These are phyloP conservation scores for Alauda arvensis DNA, from an alignment of 2,797 vertebrate genomes.

Conservation along the genomic window DNA sequence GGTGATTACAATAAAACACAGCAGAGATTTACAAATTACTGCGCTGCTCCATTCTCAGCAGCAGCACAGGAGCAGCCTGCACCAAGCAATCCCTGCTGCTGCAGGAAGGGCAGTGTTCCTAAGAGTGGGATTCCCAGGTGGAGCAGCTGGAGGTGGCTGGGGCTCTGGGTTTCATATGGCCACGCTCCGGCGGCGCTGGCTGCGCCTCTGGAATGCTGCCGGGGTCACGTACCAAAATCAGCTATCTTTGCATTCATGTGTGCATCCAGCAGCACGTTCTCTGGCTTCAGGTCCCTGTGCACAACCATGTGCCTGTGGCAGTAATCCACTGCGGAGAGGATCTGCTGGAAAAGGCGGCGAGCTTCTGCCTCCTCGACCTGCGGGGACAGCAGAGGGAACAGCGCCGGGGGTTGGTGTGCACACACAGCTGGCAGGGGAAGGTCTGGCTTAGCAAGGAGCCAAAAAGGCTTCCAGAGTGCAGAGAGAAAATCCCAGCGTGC, in stretches of 20 bases:
- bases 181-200: constrained; percentile 1
- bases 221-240: constrained; percentile 87
- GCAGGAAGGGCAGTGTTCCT: background rate
- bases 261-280: constrained; percentile 94
- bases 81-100: background rate
- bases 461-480: background rate
- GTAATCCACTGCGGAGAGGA: constrained; percentile 96
- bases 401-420: background rate
- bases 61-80: background rate
- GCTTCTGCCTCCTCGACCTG: constrained; percentile 94
- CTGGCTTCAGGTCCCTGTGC: constrained; percentile 96
- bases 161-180: background rate
- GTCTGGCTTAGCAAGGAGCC: background rate
- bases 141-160: background rate
- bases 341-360: constrained; percentile 95
- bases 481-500: background rate
- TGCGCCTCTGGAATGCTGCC: constrained; percentile 26
- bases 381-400: background rate
- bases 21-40: background rate
- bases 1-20: background rate
- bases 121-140: background rate
- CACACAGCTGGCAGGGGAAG: background rate
- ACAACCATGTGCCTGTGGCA: constrained; percentile 99
- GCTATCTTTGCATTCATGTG: constrained; percentile 98
- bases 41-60: background rate